Conservation (phyloP, 2,797 vertebrate genomes). For the Hoplostethus mediterraneus region DNA sequence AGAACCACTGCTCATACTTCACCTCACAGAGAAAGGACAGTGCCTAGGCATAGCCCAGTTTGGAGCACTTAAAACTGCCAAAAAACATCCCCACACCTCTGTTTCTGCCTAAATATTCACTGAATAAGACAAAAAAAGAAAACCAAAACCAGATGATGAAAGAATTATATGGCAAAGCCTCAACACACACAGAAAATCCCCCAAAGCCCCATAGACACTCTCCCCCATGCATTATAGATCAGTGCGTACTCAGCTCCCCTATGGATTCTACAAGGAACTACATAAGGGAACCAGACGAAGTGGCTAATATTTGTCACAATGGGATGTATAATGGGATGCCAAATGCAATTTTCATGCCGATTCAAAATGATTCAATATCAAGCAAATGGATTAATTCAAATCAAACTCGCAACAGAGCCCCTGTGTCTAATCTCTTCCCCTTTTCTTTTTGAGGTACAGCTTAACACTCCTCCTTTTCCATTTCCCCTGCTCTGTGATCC, state of each 20-base stretch:
- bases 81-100: slow-evolving; percentile 66
- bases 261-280: slow-evolving; percentile 61
- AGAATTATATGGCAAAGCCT: slow-evolving; percentile 74
- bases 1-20: slow-evolving; percentile 50
- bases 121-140: slow-evolving; percentile 50
- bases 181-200: slow-evolving; percentile 63
- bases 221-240: slow-evolving; percentile 75
- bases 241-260: slow-evolving; percentile 66
- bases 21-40: slow-evolving; percentile 58
- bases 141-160: slow-evolving; percentile 67
- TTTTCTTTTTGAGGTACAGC: slow-evolving; percentile 55
- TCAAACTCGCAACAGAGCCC: slow-evolving; percentile 57
- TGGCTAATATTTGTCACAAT: slow-evolving; percentile 68
- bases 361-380: slow-evolving; percentile 62
- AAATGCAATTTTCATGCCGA: slow-evolving; percentile 53
- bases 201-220: slow-evolving; percentile 62
- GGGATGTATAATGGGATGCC: slow-evolving; percentile 56
- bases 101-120: slow-evolving; percentile 70
- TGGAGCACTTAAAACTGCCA: slow-evolving; percentile 65
- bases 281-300: slow-evolving; percentile 54
- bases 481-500: slow-evolving; percentile 49
- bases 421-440: slow-evolving; percentile 53
- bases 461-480: slow-evolving; percentile 56
- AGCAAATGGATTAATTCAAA: slow-evolving; percentile 63
- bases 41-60: slow-evolving; percentile 58